Evolutionary conservation across 64 coral and sea anemone species (phyloP).

Genomic region (Cladopsammia gracilis): DNA sequence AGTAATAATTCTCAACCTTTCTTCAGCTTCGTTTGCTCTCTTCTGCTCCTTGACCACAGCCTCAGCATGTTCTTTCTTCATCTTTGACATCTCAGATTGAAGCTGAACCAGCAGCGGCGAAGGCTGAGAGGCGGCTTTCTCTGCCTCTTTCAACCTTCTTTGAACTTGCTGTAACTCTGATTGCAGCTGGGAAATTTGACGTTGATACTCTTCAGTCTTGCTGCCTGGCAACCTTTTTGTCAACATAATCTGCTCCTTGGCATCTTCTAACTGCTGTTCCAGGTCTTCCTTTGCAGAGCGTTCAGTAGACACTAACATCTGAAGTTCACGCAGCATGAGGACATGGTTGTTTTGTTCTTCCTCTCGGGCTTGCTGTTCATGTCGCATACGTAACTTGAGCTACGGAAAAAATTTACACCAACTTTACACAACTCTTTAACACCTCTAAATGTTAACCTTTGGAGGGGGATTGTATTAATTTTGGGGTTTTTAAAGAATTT

Average conservation of each 20-base stretch:
- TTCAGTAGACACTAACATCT: slow-evolving; percentile 87
- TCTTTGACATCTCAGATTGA: slow-evolving; percentile 87
- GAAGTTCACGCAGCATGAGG: slow-evolving; percentile 91
- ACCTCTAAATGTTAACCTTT: too few relatives aligned
- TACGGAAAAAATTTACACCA: neutral
- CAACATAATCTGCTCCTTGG: slow-evolving; percentile 64
- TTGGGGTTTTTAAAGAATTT: too few relatives aligned
- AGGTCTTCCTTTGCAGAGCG: slow-evolving; percentile 89
- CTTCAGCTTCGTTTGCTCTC: slow-evolving; percentile 96
- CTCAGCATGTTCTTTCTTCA: slow-evolving; percentile 83
- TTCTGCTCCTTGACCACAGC: slow-evolving; percentile 90
- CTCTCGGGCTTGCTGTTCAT: slow-evolving; percentile 92
- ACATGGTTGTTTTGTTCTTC: slow-evolving; percentile 97
- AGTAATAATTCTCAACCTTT: slow-evolving; percentile 79
- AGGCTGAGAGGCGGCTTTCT: slow-evolving; percentile 78
- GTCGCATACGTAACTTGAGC: slow-evolving; percentile 84
- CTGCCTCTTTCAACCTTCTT: slow-evolving; percentile 76
- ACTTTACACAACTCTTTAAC: neutral
- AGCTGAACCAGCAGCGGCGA: slow-evolving; percentile 82
- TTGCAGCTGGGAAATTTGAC: slow-evolving; percentile 56
- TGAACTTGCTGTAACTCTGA: slow-evolving; percentile 75
- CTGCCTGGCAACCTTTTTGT: slow-evolving; percentile 75
- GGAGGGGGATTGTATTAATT: too few relatives aligned
- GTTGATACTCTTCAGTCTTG: slow-evolving; percentile 75
- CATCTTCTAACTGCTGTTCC: slow-evolving; percentile 90